Conservation (phyloP, 2,797 vertebrate genomes). For the Meda fulgida region DNA sequence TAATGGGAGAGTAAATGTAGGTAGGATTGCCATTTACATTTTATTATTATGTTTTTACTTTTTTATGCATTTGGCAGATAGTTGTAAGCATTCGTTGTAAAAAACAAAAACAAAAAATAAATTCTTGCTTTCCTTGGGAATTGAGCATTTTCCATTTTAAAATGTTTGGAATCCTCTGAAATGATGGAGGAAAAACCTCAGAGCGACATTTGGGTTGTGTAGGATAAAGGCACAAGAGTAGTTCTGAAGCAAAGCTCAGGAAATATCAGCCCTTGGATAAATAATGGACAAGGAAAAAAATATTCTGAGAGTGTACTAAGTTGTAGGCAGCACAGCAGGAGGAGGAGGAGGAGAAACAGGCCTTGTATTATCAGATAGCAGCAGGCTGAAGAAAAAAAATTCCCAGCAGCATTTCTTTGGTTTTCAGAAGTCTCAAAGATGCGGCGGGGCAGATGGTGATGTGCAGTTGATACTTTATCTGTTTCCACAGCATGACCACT, state of each 20-base stretch:
- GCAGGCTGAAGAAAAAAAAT: neutral
- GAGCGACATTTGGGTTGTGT: neutral
- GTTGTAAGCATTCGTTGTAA: neutral
- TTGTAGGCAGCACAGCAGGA: constrained; percentile 8
- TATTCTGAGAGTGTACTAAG: neutral
- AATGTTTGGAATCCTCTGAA: neutral
- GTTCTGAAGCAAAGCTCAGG: neutral
- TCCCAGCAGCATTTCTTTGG: constrained; percentile 4
- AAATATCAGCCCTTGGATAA: neutral
- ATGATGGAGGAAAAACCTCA: neutral
- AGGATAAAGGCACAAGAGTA: neutral
- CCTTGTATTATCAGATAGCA: constrained; percentile 1
- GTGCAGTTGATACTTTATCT: constrained; percentile 35
- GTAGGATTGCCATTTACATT: too few species aligned
- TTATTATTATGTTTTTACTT: neutral
- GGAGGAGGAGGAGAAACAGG: neutral
- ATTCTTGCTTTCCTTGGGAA: neutral
- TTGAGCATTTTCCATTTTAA: neutral
- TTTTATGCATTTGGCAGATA: neutral
- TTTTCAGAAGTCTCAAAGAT: neutral
- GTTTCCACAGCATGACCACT: constrained; percentile 27
- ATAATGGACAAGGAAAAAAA: neutral
- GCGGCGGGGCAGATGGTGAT: neutral
- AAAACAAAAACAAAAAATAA: too few species aligned
- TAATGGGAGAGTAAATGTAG: neutral